These are phyloP conservation scores for Troides oblongomaculatus DNA, from an alignment of 2,888 invertebrate species.

Conservation along the genomic window DNA sequence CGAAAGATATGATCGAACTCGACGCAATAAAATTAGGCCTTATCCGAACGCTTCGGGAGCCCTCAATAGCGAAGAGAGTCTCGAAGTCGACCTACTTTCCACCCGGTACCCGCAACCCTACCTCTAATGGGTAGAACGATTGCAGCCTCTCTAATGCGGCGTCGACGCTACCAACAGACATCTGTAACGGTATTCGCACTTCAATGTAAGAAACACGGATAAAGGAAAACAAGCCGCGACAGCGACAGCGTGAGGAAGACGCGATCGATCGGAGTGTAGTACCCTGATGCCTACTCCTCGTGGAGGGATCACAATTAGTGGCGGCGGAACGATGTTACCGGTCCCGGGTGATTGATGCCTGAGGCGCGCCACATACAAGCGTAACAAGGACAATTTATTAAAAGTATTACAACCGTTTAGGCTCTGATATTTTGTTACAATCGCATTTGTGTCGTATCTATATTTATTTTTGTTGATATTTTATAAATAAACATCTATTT, in stretches of 20 bases:
- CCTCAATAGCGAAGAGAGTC: conserved; percentile 52
- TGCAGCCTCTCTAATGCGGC: conserved; percentile 46
- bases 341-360: conserved; percentile 55
- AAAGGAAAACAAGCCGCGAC: conserved; percentile 45
- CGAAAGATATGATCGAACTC: conserved; percentile 63
- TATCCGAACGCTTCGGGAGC: conserved; percentile 52
- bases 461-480: background rate
- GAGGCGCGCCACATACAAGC: conserved; percentile 32
- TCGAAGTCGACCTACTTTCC: conserved; percentile 65
- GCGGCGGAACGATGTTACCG: conserved; percentile 60
- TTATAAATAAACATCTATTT: too few relatives aligned
- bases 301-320: conserved; percentile 67
- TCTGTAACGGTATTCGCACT: conserved; percentile 53
- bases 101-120: conserved; percentile 45
- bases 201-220: conserved; percentile 54
- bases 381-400: conserved; percentile 31
- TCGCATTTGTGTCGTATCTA: background rate
- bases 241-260: conserved; percentile 37
- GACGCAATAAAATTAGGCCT: conserved; percentile 74
- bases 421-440: conserved; percentile 1
- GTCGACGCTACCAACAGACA: conserved; percentile 35
- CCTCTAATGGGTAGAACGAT: conserved; percentile 30
- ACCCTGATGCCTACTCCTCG: conserved; percentile 46
- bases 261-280: conserved; percentile 54
- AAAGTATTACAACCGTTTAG: conserved; percentile 18